Evolutionary conservation across 2,113 vertebrate genomes (phyloP), one percentile per base, ranked within the genome.

Genomic region (Mormyrus lacerda): DNA sequence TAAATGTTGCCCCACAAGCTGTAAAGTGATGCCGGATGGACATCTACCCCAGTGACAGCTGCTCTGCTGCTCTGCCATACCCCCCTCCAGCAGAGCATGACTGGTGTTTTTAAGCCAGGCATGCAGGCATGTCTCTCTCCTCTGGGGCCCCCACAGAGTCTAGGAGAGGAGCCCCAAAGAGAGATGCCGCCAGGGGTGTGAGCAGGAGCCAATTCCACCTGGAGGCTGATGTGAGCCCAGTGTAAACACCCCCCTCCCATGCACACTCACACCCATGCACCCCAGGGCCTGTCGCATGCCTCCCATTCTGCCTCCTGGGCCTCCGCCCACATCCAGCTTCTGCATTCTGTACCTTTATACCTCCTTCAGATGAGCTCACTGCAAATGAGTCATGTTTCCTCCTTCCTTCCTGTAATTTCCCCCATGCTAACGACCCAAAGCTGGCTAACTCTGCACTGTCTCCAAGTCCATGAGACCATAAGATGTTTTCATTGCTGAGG

Each of bases 161-260:
- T 42, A 79, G 35, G 1, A 79, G 73, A 79, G 35, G 35, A 39
- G 96, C 89, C 96, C 93, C 91, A 97, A 93, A 95, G 96, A 92
- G 96, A 96, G 93, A 84, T 45, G 44, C 97, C 96, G 0, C 96
- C 95, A 96, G 97, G 96, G 96, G 96, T 31, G 96, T 96, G 95
- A 95, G 96, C 92, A 95, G 96, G 92, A 95, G 96, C 96, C 96
- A 96, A 96, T 87, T 69, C 51, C 87, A 86, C 85, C 55, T 55
- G 27, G 89, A 50, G 42, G 39, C 87, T 69, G 21, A 9, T 17
- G 83, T 4, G 83, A 85, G 61, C 87, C 45, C 27, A 31, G 85
- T 47, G 47, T 85, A 55, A 31, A 35, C 85, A 53, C 17, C 82
- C 21, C 44, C 82, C 15, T 84, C 19, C 39, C 7, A 44, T 6